Base-by-base conservation (phyloP, 2,113 vertebrate species). In the Globicephala melas region DNA sequence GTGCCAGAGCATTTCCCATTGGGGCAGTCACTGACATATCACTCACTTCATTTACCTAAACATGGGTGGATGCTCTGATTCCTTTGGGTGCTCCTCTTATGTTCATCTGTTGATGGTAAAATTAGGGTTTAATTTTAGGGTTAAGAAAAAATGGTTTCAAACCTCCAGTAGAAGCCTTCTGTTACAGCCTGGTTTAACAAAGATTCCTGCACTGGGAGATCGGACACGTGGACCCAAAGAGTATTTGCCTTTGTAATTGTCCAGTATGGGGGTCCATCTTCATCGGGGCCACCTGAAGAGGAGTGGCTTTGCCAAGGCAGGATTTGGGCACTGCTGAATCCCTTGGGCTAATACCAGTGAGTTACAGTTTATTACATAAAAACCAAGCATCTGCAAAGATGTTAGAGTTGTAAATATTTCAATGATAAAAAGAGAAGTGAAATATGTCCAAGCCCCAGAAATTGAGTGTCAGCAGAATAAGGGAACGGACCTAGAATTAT, bases 321-420 rank as follows among this genome's bases (percentile, higher is more conserved):
- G 20, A 83, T 60, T 70, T 11, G 33, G 60, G 55, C 33, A 47
- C 3, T 73, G 67, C 3, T 4, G 4, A 55, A 50, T 81, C 26
- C 84, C 17, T 25, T 50, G 58, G 21, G 13, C 50, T 71, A 68
- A 92, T 26, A 50, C 13, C 70, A 89, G 21, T 17, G 65, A 86
- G 26, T 60, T 90, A 82, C 81, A 67, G n/a, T 91, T 77, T 71
- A 67, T 84, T 73, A 53, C 62, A 74, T 58, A 58, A 91, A 82
- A 94, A 53, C 13, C 47, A 91, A 96, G 79, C 53, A 89, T 80
- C 80, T 91, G 18, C 70, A 81, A 96, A 86, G 62, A 92, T 85
- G 92, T 97, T 80, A 93, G 41, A 92, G 38, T 95, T 95, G 97
- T 85, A 94, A 95, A 96, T 95, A 97, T 94, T 96, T 95, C 93